Conservation (phyloP, 2,888 invertebrate species). For the Lymantria monacha region DNA sequence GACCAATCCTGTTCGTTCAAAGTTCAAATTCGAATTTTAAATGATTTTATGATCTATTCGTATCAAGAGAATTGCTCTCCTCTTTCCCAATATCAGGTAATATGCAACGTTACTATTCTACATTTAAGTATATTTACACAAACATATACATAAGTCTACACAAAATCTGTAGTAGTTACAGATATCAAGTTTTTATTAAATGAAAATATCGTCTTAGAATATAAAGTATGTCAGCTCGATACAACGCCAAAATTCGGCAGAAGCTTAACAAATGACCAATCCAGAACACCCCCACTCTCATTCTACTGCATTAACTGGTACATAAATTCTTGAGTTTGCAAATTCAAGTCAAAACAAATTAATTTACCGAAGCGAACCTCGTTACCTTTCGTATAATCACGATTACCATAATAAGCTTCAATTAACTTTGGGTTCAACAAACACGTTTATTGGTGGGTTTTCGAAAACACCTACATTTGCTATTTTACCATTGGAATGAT, state of each 20-base stretch:
- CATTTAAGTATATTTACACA: too few species aligned
- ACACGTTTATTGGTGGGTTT: constrained; percentile 15
- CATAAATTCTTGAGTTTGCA: constrained; percentile 19
- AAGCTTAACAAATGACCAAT: constrained; percentile 11
- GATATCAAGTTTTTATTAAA: not conserved
- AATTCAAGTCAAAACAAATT: constrained; percentile 21
- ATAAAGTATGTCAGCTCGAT: not conserved
- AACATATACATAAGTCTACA: too few species aligned
- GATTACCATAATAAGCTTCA: constrained; percentile 33
- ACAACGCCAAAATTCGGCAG: not conserved
- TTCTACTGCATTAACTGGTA: constrained; percentile 12
- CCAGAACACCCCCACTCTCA: not conserved
- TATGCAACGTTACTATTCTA: too few species aligned
- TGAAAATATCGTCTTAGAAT: not conserved
- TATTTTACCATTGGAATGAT: constrained; percentile 4
- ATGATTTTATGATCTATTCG: too few species aligned
- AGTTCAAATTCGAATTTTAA: too few species aligned
- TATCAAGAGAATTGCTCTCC: too few species aligned
- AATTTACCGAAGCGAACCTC: constrained; percentile 21
- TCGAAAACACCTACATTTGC: constrained; percentile 3
- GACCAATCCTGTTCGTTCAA: too few species aligned
- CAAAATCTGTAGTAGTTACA: constrained; percentile 4
- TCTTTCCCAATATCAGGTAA: too few species aligned
- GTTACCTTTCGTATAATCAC: constrained; percentile 21
- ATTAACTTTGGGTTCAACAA: constrained; percentile 33